Conservation (phyloP, 2,888 invertebrate genomes). For the Pinctada fucata region DNA sequence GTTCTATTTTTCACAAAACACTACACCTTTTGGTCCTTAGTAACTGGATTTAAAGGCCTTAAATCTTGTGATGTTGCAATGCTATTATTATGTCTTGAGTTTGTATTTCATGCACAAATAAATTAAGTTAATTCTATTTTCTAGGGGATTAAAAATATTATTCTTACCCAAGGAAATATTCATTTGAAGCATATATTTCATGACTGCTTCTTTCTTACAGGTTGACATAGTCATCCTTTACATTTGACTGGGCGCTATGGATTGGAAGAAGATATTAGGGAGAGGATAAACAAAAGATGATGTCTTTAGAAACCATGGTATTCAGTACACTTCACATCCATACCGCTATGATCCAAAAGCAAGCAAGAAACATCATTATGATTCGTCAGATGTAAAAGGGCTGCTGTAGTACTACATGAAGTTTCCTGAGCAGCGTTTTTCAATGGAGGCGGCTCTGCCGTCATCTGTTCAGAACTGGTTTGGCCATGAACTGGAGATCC, state of each 20-base stretch:
- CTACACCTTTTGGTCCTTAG: too few relatives aligned
- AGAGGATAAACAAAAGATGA: neutral
- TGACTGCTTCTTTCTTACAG: too few relatives aligned
- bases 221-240: too few relatives aligned
- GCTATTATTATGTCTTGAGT: too few relatives aligned
- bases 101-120: too few relatives aligned
- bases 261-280: neutral
- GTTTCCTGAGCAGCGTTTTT: conserved; percentile 63
- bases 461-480: conserved; percentile 84
- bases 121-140: too few relatives aligned
- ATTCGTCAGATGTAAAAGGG: neutral
- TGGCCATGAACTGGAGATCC: conserved; percentile 85
- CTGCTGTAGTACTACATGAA: conserved; percentile 48
- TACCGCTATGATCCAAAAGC: neutral
- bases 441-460: conserved; percentile 62
- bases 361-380: neutral
- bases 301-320: neutral
- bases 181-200: too few relatives aligned
- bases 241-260: neutral
- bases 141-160: too few relatives aligned
- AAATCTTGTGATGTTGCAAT: too few relatives aligned
- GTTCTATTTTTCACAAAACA: too few relatives aligned
- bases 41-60: too few relatives aligned
- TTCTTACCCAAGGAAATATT: too few relatives aligned
- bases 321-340: neutral